phyloP scores from a whole-genome alignment of 2,797 vertebrate genomes.

The Peromyscus melanophrys region DNA sequence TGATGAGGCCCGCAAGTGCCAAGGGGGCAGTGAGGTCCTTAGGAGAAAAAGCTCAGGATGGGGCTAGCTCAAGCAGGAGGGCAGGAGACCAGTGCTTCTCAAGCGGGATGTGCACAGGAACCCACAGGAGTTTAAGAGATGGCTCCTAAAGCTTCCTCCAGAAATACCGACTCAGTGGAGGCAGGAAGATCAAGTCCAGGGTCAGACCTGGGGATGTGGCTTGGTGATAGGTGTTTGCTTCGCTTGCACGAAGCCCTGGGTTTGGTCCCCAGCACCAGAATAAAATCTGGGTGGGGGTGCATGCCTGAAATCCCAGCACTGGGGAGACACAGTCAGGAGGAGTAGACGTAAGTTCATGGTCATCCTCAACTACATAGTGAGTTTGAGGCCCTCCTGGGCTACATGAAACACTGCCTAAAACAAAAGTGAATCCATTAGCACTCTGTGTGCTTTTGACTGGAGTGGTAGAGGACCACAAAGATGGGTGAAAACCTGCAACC shows the following conservation, averaged over 20 bases:
- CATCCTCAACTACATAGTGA: not conserved
- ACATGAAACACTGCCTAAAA: not conserved
- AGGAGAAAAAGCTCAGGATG: not conserved
- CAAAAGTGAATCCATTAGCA: not conserved
- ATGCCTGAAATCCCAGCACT: not conserved
- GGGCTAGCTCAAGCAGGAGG: not conserved
- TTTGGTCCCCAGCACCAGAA: not conserved
- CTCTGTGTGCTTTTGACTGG: not conserved
- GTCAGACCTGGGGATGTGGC: not conserved
- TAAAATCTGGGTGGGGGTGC: not conserved
- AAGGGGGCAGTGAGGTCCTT: not conserved
- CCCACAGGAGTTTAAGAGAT: not conserved
- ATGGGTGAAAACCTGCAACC: not conserved
- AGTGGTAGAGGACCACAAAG: not conserved
- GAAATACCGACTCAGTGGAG: not conserved
- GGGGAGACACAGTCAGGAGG: not conserved
- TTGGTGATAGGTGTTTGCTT: not conserved
- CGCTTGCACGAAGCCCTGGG: not conserved
- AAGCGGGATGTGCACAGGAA: accelerated
- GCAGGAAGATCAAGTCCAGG: not conserved
- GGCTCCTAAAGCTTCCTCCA: not conserved
- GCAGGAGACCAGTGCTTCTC: not conserved
- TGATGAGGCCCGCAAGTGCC: not conserved
- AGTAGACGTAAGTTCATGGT: not conserved
- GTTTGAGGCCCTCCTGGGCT: not conserved